A percentile compares a stretch with the other conserved stretches of the same genome.
phyloP scores from a whole-genome alignment of 2,888 invertebrate genomes.

The Drosophila putrida region DNA sequence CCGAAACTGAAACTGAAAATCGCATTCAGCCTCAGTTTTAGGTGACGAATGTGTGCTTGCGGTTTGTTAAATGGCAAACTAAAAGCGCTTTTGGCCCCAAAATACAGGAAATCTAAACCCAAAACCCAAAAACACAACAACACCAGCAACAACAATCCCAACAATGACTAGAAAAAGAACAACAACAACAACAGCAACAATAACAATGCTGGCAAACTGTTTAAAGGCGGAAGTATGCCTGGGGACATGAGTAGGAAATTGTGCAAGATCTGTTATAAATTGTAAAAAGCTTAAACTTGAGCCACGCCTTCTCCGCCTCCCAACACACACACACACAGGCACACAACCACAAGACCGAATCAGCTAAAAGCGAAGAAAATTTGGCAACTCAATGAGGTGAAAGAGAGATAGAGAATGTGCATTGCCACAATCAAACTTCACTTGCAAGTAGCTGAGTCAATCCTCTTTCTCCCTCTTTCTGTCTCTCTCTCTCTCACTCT shows the following conservation, averaged over 20 bases:
- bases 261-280: conserved; percentile 54
- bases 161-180: conserved; percentile 4
- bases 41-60: conserved; percentile 71
- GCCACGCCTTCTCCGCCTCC: neutral
- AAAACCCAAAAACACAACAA: conserved; percentile 17
- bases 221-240: conserved; percentile 40
- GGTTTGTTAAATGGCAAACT: conserved; percentile 66
- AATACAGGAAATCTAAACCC: conserved; percentile 44
- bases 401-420: conserved; percentile 16
- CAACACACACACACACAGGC: conserved; percentile 9
- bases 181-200: conserved; percentile 15
- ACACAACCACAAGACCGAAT: conserved; percentile 8
- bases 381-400: conserved; percentile 28
- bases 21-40: conserved; percentile 31
- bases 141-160: conserved; percentile 9
- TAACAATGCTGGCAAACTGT: conserved; percentile 19
- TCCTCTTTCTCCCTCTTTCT: neutral
- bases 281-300: conserved; percentile 34
- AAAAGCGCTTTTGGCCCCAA: conserved; percentile 51
- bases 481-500: neutral
- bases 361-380: conserved; percentile 25
- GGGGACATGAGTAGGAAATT: conserved; percentile 42
- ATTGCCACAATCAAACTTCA: conserved; percentile 28
- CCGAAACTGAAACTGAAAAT: neutral
- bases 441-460: neutral